A percentile compares a stretch with the other conserved stretches of the same genome.
Evolutionary conservation across 2,888 invertebrate genomes (phyloP).

Genomic region (Danaus chrysippus): DNA sequence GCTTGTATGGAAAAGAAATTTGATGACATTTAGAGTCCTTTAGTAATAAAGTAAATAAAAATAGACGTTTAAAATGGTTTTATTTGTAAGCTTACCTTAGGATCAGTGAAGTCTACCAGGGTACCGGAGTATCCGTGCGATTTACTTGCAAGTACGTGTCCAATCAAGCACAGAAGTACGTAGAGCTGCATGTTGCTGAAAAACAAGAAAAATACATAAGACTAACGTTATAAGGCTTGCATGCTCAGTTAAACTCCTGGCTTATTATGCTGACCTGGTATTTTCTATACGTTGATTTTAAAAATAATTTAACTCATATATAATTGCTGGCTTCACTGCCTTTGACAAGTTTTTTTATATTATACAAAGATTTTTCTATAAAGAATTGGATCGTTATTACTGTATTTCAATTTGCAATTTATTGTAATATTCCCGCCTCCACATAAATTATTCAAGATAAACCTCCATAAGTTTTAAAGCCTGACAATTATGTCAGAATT

Average conservation of each 20-base stretch:
- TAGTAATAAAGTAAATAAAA: background rate
- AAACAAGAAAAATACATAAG: slow-evolving; percentile 11
- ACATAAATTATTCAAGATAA: too few relatives aligned
- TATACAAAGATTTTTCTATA: too few relatives aligned
- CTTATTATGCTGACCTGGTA: background rate
- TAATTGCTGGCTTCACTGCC: too few relatives aligned
- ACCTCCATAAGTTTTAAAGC: too few relatives aligned
- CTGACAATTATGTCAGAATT: background rate
- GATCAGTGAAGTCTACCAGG: slow-evolving; percentile 64
- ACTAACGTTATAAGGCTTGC: slow-evolving; percentile 1
- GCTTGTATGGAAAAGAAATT: background rate
- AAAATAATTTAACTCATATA: too few relatives aligned
- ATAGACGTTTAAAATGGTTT: background rate
- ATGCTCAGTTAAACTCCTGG: background rate
- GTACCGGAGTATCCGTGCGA: slow-evolving; percentile 48
- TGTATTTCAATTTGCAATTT: too few relatives aligned
- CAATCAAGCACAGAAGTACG: slow-evolving; percentile 38
- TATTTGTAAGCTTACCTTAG: slow-evolving; percentile 50
- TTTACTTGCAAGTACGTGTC: slow-evolving; percentile 30
- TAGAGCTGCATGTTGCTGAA: slow-evolving; percentile 35
- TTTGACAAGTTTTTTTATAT: too few relatives aligned
- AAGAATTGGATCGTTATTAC: too few relatives aligned
- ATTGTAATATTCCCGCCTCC: too few relatives aligned
- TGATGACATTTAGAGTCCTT: background rate
- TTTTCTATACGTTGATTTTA: background rate